phyloP scores from a whole-genome alignment of 2,888 invertebrate species.

The Andricus quercusramuli region DNA sequence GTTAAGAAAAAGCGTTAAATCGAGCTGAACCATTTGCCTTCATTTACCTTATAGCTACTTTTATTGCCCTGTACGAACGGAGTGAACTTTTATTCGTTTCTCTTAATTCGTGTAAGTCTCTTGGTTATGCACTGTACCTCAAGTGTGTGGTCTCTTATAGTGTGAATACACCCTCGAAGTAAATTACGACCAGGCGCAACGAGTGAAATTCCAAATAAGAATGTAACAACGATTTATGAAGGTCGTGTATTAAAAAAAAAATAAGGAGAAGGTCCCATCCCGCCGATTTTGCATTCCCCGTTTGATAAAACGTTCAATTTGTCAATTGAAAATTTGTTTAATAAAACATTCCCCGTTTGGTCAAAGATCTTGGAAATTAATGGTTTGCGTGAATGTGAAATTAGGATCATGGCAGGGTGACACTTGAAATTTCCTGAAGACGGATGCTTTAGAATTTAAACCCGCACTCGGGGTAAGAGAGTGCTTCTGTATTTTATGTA shows the following conservation, averaged over 20 bases:
- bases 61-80: constrained; percentile 17
- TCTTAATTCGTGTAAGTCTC: not conserved
- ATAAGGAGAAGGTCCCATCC: not conserved
- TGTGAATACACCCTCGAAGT: not conserved
- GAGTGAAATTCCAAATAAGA: not conserved
- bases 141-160: not conserved
- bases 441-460: not conserved
- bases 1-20: constrained; percentile 39
- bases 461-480: not conserved
- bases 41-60: constrained; percentile 38
- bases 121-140: not conserved
- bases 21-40: constrained; percentile 45
- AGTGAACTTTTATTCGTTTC: constrained; percentile 20
- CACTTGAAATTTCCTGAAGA: not conserved
- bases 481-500: not conserved
- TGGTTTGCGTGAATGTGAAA: constrained; percentile 1
- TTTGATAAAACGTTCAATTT: not conserved
- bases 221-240: not conserved
- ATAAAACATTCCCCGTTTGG: not conserved
- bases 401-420: not conserved
- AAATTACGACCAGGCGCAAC: not conserved
- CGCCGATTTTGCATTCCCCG: not conserved
- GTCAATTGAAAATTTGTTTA: too few species aligned
- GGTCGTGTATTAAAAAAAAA: not conserved
- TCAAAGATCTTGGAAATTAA: not conserved